Evolutionary conservation across 2,113 vertebrate species (phyloP), one percentile per base, ranked within the genome.

Genomic region (Tachycineta bicolor): DNA sequence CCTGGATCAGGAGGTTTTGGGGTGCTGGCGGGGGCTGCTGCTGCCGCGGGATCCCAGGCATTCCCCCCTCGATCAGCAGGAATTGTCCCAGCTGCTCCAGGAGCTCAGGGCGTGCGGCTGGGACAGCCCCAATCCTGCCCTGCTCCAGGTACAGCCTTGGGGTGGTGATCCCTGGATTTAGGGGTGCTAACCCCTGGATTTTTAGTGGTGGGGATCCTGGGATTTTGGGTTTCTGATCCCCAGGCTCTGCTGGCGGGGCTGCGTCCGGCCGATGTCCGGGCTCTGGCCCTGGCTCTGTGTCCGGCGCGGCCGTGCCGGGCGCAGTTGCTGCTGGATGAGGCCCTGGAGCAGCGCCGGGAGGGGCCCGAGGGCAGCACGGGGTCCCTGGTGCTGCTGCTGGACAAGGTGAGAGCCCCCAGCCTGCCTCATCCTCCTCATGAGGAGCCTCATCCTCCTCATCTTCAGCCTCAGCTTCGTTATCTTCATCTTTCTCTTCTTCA

Each of bases 381-480:
- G 14, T 59, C 99, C 43, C 94, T 99, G 5, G 95, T 99, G 58
- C 98, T 99, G 37, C 97, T 99, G 47, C 96, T 99, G 44, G 99
- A 99, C 95, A 99, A 98, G 98, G 99, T 99, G 87, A 1, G 67
- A 10, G 28, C 10, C 50, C 52, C 44, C 1, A 21, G 11, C 44
- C 65, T 49, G 26, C 65, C 4, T 64, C 62, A n/a, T n/a, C n/a
- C n/a, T n/a, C n/a, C n/a, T n/a, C n/a, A n/a, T n/a, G n/a, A n/a
- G n/a, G n/a, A 31, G 1, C 55, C 11, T 56, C 62, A 8, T 31
- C 63, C 3, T 44, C 31, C 4, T 25, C 50, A 9, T n/a, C n/a
- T n/a, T n/a, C n/a, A n/a, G n/a, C n/a, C n/a, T n/a, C n/a, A n/a
- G n/a, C n/a, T n/a, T n/a, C n/a, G n/a, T n/a, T n/a, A n/a, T n/a